Base-by-base conservation (phyloP, 2,113 vertebrate species). In the Callithrix jacchus region DNA sequence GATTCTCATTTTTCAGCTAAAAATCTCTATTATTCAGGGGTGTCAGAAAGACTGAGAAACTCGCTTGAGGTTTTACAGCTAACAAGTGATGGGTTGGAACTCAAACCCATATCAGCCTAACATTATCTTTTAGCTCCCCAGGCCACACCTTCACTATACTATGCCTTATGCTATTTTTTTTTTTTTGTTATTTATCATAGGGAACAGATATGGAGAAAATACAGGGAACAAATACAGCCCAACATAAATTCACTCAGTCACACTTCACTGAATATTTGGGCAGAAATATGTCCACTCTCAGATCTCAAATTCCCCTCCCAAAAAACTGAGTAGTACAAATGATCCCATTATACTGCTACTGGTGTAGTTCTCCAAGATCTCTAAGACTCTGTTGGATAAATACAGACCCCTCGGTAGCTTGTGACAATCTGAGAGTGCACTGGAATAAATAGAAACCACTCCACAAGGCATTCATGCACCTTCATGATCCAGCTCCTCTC, bases 341-440 rank as follows among this genome's bases (percentile, higher is more conserved):
- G 25, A 54, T 2, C 6, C 3, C 18, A 16, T n/a, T 12, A 30
- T 45, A 18, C 8, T 49, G 6, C 64, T 76, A 21, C 16, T 40
- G 61, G 10, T 2, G 84, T 21, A 54, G 12, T 8, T 86, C 6
- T 56, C 27, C 45, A 35, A 27, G 47, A 77, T 66, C 27, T 86
- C 18, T 30, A 92, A 83, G 27, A 32, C 4, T 40, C 27, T 68
- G 35, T 6, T 56, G n/a, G 27, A 64, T 27, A 54, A 45, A 64
- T 6, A 52, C 12, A 61, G 32, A 47, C 10, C 2, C 32, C 6
- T 30, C 42, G 35, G 35, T 40, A 56, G 8, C 56, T 71, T 17
- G 40, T n/a, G 3, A 3, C n/a, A n/a, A 32, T 25, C 6, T 17
- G 32, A 27, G 16, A 74, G 8, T 21, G 7, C 20, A 16, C 0